Evolutionary conservation across 2,797 vertebrate species (phyloP).

Genomic region (Hafferia zeledoni): DNA sequence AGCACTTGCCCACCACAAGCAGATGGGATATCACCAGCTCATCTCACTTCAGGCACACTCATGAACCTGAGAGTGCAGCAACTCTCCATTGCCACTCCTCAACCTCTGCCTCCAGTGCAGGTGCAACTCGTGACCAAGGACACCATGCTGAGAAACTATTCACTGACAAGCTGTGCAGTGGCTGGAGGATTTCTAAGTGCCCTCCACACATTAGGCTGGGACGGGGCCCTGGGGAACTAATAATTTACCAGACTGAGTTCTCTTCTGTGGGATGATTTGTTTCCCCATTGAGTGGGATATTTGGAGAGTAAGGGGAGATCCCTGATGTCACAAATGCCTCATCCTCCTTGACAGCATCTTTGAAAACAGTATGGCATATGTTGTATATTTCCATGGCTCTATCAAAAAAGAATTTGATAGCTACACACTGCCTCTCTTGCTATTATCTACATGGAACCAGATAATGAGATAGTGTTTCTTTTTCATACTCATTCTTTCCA

Average conservation of each 20-base stretch:
- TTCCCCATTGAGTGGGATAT: background rate
- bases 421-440: background rate
- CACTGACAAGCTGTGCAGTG: background rate
- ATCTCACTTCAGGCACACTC: background rate
- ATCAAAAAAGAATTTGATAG: background rate
- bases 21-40: background rate
- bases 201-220: background rate
- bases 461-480: background rate
- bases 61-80: background rate
- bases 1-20: background rate
- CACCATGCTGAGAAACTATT: background rate
- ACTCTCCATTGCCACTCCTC: background rate
- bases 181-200: background rate
- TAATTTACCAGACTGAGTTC: background rate
- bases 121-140: background rate
- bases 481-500: background rate
- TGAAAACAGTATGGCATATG: background rate
- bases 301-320: background rate
- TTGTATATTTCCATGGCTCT: background rate
- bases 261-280: background rate
- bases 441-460: background rate
- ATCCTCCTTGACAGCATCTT: background rate
- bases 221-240: background rate
- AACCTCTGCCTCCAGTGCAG: rapidly evolving
- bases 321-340: background rate